These are phyloP conservation scores for Schizopygopsis pylzovi DNA, from an alignment of 2,797 vertebrate genomes.

Conservation along the genomic window DNA sequence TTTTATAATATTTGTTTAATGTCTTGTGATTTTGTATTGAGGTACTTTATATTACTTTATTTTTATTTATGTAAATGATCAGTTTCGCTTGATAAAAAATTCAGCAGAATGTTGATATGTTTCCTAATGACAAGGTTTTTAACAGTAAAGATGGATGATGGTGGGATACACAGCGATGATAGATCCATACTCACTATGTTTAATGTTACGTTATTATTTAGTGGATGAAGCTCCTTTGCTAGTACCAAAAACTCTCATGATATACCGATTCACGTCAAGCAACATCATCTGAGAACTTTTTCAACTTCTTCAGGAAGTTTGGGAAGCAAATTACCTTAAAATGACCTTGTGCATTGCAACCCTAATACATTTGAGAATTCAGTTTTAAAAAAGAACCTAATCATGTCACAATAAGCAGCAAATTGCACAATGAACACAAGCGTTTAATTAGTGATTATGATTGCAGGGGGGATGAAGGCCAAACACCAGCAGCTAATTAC, in stretches of 20 bases:
- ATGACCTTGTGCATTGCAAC: constrained; percentile 50
- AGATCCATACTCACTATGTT: too few species aligned
- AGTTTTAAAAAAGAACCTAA: constrained; percentile 28
- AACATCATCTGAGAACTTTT: not conserved
- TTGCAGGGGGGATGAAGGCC: constrained; percentile 62
- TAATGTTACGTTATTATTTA: too few species aligned
- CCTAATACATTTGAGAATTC: constrained; percentile 16
- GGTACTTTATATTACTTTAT: too few species aligned
- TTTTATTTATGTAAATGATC: too few species aligned
- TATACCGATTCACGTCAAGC: not conserved
- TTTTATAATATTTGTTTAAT: too few species aligned
- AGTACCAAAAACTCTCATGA: not conserved
- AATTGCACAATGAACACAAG: constrained; percentile 54
- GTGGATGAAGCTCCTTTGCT: not conserved
- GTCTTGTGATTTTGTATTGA: too few species aligned
- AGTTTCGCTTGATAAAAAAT: too few species aligned
- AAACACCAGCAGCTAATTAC: constrained; percentile 59
- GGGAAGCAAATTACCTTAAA: constrained; percentile 36
- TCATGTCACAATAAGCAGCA: constrained; percentile 59
- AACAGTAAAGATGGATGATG: too few species aligned
- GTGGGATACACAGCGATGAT: too few species aligned
- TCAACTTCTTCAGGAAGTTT: constrained; percentile 15
- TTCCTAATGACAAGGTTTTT: too few species aligned
- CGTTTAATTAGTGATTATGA: constrained; percentile 62
- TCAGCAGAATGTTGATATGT: too few species aligned